These are phyloP conservation scores for Porites lobata DNA, from an alignment of 92 coral and sea anemone genomes.

Conservation along the genomic window DNA sequence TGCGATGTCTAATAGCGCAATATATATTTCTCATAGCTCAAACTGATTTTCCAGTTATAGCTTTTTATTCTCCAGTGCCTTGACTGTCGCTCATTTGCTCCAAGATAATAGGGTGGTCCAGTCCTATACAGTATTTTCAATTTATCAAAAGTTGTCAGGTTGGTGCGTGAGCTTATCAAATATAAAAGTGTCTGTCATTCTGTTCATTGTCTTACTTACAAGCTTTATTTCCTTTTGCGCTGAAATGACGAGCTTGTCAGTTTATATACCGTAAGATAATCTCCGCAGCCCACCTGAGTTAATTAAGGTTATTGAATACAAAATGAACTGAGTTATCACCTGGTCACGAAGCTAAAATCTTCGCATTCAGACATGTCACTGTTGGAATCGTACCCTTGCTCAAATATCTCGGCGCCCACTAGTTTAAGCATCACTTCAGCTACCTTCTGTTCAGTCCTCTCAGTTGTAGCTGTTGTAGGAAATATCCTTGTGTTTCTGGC, in stretches of 20 bases:
- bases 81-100: no score
- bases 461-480: conserved; percentile 72
- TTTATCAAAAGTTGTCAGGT: background rate
- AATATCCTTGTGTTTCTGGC: conserved; percentile 80
- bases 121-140: background rate
- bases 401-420: conserved; percentile 75
- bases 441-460: conserved; percentile 60
- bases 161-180: background rate
- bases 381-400: conserved; percentile 67
- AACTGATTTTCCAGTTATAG: no score
- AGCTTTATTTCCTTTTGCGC: background rate
- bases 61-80: no score
- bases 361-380: conserved; percentile 64
- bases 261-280: background rate
- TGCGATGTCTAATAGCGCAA: no score
- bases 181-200: background rate
- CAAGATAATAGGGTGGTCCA: background rate
- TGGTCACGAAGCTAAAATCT: background rate
- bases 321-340: background rate
- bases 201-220: background rate
- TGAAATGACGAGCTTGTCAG: background rate
- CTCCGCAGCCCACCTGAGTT: background rate
- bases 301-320: background rate
- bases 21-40: no score
- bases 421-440: conserved; percentile 78